phyloP scores from a whole-genome alignment of 2,888 invertebrate species.

The Unio delphinus region DNA sequence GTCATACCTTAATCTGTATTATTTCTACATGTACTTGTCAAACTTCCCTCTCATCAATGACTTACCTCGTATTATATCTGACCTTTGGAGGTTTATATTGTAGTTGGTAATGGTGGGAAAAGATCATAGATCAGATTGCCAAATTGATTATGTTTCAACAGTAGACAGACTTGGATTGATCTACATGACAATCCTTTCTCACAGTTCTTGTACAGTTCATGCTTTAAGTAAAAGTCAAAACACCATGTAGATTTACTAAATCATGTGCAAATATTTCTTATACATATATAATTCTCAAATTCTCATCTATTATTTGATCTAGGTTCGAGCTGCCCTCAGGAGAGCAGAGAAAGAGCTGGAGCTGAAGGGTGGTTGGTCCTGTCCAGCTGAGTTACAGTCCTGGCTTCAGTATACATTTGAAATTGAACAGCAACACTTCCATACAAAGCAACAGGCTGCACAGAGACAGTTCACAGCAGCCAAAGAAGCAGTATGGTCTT shows the following conservation, averaged over 20 bases:
- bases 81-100: too few species aligned
- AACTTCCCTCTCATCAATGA: too few species aligned
- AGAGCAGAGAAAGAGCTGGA: constrained; percentile 92
- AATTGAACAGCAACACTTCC: constrained; percentile 89
- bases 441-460: constrained; percentile 86
- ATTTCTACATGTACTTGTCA: too few species aligned
- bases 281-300: neutral
- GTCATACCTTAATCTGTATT: too few species aligned
- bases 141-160: too few species aligned
- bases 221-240: neutral
- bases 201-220: too few species aligned
- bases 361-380: constrained; percentile 83
- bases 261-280: neutral
- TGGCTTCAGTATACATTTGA: constrained; percentile 98
- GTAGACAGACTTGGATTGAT: too few species aligned
- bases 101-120: too few species aligned
- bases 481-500: constrained; percentile 85
- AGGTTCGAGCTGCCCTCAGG: constrained; percentile 81
- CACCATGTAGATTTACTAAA: neutral
- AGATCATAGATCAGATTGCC: too few species aligned
- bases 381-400: constrained; percentile 90
- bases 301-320: constrained; percentile 6
- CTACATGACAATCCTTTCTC: too few species aligned
- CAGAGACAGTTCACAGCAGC: constrained; percentile 89
- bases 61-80: too few species aligned